Base-by-base conservation (phyloP, 2,113 vertebrate species). In the Shinisaurus crocodilurus region DNA sequence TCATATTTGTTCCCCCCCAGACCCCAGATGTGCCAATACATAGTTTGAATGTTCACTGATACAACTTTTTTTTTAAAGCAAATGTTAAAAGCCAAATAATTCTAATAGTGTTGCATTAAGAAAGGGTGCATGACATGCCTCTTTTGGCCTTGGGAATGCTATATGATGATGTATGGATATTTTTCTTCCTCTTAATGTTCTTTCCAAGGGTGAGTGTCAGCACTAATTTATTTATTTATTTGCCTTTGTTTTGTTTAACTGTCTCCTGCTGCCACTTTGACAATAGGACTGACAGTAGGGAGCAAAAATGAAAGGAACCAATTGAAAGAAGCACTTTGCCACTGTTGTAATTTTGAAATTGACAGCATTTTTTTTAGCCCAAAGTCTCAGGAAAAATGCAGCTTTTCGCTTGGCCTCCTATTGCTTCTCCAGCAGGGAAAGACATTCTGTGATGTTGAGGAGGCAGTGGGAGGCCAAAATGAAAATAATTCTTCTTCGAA, bases 281-380 rank as follows among this genome's bases (percentile, higher is more conserved):
- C 95, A 95, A 88, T 90, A 89, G 93, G 89, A 95, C 86, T 6
- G 16, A 93, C 95, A 94, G 95, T 92, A 16, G 90, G 96, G 96
- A 94, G 92, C 93, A 85, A 27, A 93, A 96, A 96, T 94, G 90
- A 95, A 96, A 96, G 95, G 95, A 90, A 94, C 72, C 84, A 90
- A 94, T 91, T 96, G 93, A 95, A 94, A 94, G 84, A 95, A 96
- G 92, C 95, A 86, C 90, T 95, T 95, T 95, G 82, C 96, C 92
- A 86, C 93, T 91, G 94, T 95, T 96, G 91, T 96, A 96, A 95
- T 96, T 96, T 95, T 85, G 92, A 96, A 96, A 96, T 94, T 91
- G 94, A 94, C 93, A 96, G 90, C 1, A n/a, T 94, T 87, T 94
- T 95, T 84, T 95, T 89, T 94, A 92, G 92, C 89, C 95, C 93